Base-by-base conservation (phyloP, 2,113 vertebrate species). In the Ceyx melanurus region DNA sequence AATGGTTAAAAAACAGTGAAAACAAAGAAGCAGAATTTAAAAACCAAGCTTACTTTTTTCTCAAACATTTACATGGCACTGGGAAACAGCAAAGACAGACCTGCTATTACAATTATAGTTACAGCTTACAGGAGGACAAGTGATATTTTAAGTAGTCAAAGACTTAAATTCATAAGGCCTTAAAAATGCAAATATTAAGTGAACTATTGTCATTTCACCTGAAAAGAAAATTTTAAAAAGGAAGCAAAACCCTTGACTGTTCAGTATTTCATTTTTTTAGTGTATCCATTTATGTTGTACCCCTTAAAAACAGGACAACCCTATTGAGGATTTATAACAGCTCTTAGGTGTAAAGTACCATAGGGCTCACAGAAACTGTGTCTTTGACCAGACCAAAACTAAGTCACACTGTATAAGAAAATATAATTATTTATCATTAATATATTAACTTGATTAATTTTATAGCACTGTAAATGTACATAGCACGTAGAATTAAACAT, bases 211-310 rank as follows among this genome's bases (percentile, higher is more conserved):
- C 15, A 53, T n/a, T 57, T 6, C 17, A 57, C 4, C 5, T 43
- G 56, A 66, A 89, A 77, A 42, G 22, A 65, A 72, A 18, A 20
- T 5, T 5, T 10, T 4, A 4, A 13, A 15, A n/a, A 14, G 4
- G 0, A 2, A 6, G 22, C 22, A 31, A 42, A n/a, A 42, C 25
- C 10, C 15, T 3, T 5, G 51, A 35, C 2, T 7, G 3, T 26
- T 21, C 13, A 74, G 33, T 40, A 18, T 10, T 51, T 75, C 11
- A 33, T 53, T 84, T 45, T 45, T 75, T 62, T 60, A 80, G 53
- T 58, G 1, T 9, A 58, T 43, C 16, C 3, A 9, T 73, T 86
- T 70, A 37, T 40, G 25, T 67, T n/a, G 5, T 15, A 33, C 2
- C 3, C 23, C 17, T 83, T 72, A 40, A 62, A 66, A 78, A 10